phyloP scores from a whole-genome alignment of 2,113 vertebrate genomes.

The Anoplopoma fimbria region DNA sequence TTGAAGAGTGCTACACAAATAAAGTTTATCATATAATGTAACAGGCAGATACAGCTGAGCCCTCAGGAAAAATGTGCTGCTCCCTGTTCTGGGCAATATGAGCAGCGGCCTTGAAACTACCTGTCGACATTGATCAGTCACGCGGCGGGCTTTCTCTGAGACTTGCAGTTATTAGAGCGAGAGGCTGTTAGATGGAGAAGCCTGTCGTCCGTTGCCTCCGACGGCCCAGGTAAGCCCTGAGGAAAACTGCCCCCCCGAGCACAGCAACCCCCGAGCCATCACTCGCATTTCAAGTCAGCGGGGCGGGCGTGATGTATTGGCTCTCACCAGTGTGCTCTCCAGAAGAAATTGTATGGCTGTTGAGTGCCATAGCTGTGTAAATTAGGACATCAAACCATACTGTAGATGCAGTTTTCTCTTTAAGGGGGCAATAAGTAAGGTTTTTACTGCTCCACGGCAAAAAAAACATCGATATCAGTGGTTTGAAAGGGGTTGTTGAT shows the following conservation, averaged over 20 bases:
- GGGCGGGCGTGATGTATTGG: constrained; percentile 55
- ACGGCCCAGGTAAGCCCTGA: constrained; percentile 70
- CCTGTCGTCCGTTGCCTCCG: constrained; percentile 56
- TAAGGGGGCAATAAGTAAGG: constrained; percentile 16
- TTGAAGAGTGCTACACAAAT: constrained; percentile 53
- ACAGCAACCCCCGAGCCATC: constrained; percentile 51
- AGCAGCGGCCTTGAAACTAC: constrained; percentile 81
- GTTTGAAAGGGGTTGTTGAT: constrained; percentile 13
- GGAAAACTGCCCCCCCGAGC: constrained; percentile 60
- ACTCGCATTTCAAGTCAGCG: constrained; percentile 46
- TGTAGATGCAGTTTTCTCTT: constrained; percentile 20
- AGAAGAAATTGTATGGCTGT: constrained; percentile 32
- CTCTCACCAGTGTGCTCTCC: constrained; percentile 28
- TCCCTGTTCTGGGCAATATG: constrained; percentile 64
- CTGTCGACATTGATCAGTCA: constrained; percentile 84
- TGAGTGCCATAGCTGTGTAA: constrained; percentile 35
- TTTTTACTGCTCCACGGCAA: constrained; percentile 43
- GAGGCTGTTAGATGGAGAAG: constrained; percentile 78
- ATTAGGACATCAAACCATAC: constrained; percentile 51
- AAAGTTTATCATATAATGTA: constrained; percentile 71
- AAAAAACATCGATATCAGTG: constrained; percentile 3
- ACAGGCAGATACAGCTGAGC: constrained; percentile 68
- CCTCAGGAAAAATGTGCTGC: constrained; percentile 68
- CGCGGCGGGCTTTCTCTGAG: constrained; percentile 71
- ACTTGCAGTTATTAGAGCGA: constrained; percentile 82